Base-by-base conservation (phyloP, 2,888 invertebrate genomes). In the Lissonota sp. region DNA sequence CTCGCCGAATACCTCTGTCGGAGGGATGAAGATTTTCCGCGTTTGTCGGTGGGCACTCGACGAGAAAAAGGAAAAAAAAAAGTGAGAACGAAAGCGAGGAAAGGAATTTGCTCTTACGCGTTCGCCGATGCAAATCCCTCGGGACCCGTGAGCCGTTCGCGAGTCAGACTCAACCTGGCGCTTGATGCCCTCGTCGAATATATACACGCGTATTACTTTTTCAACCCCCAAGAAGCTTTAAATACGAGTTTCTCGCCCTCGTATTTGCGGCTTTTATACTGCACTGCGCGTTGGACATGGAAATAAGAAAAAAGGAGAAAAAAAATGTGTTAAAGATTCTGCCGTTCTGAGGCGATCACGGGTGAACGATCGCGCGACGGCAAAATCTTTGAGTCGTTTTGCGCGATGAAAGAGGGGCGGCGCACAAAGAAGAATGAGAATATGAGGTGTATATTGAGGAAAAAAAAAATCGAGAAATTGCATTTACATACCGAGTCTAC, bases 361-460 rank as follows among this genome's bases (percentile, higher is more conserved):
- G 89, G 82, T 87, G 87, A 90, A 86, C 80, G 90, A 86, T 85
- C 85, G 86, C 82, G 57, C 51, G 69, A 55, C 64, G 63, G 26
- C 46, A 58, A 83, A 83, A 86, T 86, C 83, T 84, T 84, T 76
- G 83, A 81, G 84, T 83, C 84, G 80, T 73, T 83, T 74, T 76
- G 8, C 76, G 44, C 73, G 16, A 81, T 69, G 67, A 78, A 71
- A n/a, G n/a, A n/a, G n/a, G n/a, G n/a, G n/a, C n/a, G n/a, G n/a
- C n/a, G n/a, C n/a, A n/a, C n/a, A n/a, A 26, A 26, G 26, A 26
- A 78, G 82, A 73, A 53, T 6, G 53, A 16, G 53, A 79, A 85
- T 85, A 75, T 71, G 76, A 66, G 80, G 55, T 78, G 75, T 58
- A 83, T 75, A n/a, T n/a, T n/a, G 76, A 53, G 53, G 10, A 55